A percentile compares a stretch with the other conserved stretches of the same genome.
Conservation (phyloP, 2,113 vertebrate genomes). For the Barnardius zonarius region DNA sequence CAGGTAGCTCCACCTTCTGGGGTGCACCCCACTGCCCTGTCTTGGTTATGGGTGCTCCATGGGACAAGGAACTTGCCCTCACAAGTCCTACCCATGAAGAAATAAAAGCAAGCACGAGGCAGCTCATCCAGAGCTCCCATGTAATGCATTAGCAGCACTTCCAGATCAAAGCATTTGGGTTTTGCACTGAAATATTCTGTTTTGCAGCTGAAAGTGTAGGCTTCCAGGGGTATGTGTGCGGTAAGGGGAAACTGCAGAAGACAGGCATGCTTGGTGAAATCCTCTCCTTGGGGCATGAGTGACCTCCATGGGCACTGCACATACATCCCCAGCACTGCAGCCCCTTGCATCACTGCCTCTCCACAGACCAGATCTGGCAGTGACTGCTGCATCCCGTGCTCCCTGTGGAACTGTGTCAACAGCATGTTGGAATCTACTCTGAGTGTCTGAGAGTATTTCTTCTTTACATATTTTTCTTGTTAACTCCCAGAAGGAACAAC, state of each 20-base stretch:
- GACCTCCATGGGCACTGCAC: accelerated
- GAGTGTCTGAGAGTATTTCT: neutral
- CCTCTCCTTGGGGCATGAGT: too few relatives aligned
- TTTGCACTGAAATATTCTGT: neutral
- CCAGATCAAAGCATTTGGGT: neutral
- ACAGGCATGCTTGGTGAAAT: too few relatives aligned
- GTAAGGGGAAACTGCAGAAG: neutral
- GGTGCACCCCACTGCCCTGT: neutral
- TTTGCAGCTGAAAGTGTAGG: neutral
- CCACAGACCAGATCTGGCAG: neutral
- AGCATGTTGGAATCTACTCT: neutral
- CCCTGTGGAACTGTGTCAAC: neutral
- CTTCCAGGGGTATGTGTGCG: neutral
- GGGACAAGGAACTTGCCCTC: neutral
- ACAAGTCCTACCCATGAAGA: neutral
- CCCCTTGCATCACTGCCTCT: neutral
- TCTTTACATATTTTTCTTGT: neutral
- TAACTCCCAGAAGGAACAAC: neutral
- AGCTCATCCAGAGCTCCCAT: neutral
- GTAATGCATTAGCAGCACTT: neutral
- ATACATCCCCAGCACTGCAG: too few relatives aligned
- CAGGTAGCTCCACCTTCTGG: neutral
- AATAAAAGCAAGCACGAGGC: neutral
- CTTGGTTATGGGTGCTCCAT: accelerated
- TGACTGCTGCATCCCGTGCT: neutral